Base-by-base conservation (phyloP, 2,888 invertebrate species). In the Hetaerina titia region DNA sequence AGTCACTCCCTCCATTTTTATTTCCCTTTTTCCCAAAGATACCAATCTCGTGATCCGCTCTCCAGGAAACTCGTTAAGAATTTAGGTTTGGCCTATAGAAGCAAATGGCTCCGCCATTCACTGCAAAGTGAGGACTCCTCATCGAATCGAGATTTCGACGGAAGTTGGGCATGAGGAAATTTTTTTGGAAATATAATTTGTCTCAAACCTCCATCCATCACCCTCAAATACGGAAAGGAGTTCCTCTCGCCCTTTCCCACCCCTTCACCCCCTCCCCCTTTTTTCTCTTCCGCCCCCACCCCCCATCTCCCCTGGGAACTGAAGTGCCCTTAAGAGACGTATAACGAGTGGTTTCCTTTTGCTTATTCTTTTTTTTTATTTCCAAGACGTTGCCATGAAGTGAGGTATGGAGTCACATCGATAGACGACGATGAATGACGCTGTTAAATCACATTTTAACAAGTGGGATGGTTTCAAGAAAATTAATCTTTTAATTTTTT, bases 21-120 rank as follows among this genome's bases (percentile, higher is more conserved):
- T 90, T 64, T 31, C 64, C 90, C 63, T 64, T 64, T 64, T 74
- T n/a, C 89, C 56, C n/a, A 60, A 63, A 74, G 92, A 92, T 92
- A 69, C 92, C 92, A 92, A 92, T 92, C 92, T 92, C 69, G 64
- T 92, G 92, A 92, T 92, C 64, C 92, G 64, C 19, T 69, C 64
- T 90, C 90, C 64, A 63, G 92, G 92, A 92, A 92, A 92, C 92
- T 92, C 92, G 92, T 92, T 92, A 92, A 92, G 92, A 92, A 92
- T 92, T 92, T 92, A 9, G 90, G 90, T 45, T 90, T 64, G 64
- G 90, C 31, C 90, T 31, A 31, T 63, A 69, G 64, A 90, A 11
- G 92, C 56, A 92, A 92, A 92, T 92, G 92, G 90, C 90, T 64
- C 64, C 45, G 81, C 92, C 8, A 92, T 92, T 92, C 92, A 92